Evolutionary conservation across 1,140 invertebrate species (phyloP).

Genomic region (Lithobius niger): DNA sequence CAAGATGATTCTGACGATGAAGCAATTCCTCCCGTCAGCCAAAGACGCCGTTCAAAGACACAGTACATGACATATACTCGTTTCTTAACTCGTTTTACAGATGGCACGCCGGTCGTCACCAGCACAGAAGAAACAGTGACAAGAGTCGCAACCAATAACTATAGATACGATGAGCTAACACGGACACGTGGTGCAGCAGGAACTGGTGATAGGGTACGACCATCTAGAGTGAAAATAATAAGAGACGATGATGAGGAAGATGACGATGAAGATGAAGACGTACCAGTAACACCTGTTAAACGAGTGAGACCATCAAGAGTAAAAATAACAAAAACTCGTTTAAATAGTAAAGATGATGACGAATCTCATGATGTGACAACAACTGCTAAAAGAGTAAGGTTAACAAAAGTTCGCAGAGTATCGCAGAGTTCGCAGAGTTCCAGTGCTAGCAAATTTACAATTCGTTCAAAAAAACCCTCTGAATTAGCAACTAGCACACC

Average conservation of each 20-base stretch:
- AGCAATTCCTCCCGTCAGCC: neutral
- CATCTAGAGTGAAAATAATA: too few species aligned
- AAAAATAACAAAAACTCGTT: neutral
- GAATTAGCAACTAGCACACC: too few species aligned
- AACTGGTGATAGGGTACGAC: too few species aligned
- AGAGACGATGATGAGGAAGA: neutral
- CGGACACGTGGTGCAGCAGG: neutral
- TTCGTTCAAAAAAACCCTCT: too few species aligned
- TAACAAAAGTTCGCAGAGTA: too few species aligned
- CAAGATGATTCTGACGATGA: neutral
- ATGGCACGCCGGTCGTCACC: neutral
- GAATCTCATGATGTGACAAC: too few species aligned
- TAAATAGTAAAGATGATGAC: too few species aligned
- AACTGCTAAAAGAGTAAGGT: too few species aligned
- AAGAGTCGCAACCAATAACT: slow-evolving; percentile 6
- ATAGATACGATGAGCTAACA: slow-evolving; percentile 7
- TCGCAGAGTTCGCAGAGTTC: too few species aligned
- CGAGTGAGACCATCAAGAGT: neutral
- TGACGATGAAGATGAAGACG: slow-evolving; percentile 1
- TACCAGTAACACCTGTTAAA: neutral
- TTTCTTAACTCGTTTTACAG: neutral
- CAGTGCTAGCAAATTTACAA: too few species aligned
- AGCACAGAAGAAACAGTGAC: slow-evolving; percentile 8
- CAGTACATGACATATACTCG: slow-evolving; percentile 5
- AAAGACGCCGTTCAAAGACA: neutral